These are phyloP conservation scores for Augochlorella aurata DNA, from an alignment of 2,888 invertebrate species.

Conservation along the genomic window DNA sequence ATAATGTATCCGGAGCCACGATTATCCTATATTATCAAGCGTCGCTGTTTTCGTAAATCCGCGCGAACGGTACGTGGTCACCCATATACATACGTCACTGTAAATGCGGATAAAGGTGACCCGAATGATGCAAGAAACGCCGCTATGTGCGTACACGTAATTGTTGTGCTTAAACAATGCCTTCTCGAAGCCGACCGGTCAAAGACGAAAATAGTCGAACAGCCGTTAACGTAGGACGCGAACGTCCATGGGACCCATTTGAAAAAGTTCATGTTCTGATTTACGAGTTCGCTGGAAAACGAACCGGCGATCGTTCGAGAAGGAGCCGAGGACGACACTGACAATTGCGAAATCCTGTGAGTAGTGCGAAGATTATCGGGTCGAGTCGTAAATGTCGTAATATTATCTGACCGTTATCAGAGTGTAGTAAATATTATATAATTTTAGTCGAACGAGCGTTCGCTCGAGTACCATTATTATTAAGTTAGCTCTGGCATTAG, in stretches of 20 bases:
- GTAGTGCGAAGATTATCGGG: background rate
- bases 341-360: background rate
- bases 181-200: background rate
- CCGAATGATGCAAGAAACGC: conserved; percentile 46
- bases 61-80: conserved; percentile 44
- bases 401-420: too few species aligned
- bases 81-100: conserved; percentile 37
- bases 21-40: too few species aligned
- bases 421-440: too few species aligned
- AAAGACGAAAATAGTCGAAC: conserved; percentile 13
- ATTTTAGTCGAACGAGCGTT: too few species aligned
- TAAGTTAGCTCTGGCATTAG: too few species aligned
- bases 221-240: conserved; percentile 16
- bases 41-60: conserved; percentile 40
- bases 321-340: background rate
- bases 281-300: background rate
- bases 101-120: conserved; percentile 53
- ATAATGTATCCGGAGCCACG: too few species aligned
- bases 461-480: too few species aligned
- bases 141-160: conserved; percentile 20
- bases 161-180: conserved; percentile 35
- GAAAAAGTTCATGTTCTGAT: background rate
- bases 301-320: background rate
- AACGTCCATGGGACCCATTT: background rate
- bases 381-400: background rate